phyloP scores from a whole-genome alignment of 1,140 invertebrate genomes.

The Phocides pigmalion region DNA sequence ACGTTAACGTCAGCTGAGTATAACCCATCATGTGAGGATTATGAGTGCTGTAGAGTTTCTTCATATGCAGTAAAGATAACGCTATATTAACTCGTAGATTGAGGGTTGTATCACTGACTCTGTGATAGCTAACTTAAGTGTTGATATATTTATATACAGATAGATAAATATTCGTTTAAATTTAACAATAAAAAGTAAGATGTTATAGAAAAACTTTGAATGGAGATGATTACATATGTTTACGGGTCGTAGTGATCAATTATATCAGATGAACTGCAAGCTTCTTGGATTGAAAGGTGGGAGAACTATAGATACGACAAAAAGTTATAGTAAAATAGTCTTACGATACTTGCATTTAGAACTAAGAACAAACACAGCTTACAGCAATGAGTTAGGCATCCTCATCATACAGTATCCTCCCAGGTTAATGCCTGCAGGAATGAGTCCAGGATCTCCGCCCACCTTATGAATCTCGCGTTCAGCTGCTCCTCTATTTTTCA shows the following conservation, averaged over 20 bases:
- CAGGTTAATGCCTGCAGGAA: slow-evolving; percentile 68
- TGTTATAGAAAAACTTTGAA: too few species aligned
- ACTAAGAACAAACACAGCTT: slow-evolving; percentile 37
- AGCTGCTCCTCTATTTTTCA: slow-evolving; percentile 46
- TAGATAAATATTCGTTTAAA: too few species aligned
- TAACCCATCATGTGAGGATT: slow-evolving; percentile 18
- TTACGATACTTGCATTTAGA: too few species aligned
- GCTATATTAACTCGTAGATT: slow-evolving; percentile 14
- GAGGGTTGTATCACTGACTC: background rate
- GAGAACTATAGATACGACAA: too few species aligned
- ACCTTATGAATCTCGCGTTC: slow-evolving; percentile 41
- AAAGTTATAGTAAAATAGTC: too few species aligned
- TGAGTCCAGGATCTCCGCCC: slow-evolving; percentile 31
- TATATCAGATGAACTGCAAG: too few species aligned
- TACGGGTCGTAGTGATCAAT: too few species aligned
- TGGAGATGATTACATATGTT: too few species aligned
- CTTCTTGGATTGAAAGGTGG: too few species aligned
- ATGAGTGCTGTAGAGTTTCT: slow-evolving; percentile 8
- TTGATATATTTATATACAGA: too few species aligned
- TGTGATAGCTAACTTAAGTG: background rate
- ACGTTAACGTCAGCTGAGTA: slow-evolving; percentile 16
- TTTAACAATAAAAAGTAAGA: too few species aligned
- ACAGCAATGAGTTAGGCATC: slow-evolving; percentile 53
- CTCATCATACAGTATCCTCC: slow-evolving; percentile 64
- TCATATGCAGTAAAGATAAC: slow-evolving; percentile 26